Evolutionary conservation across 2,888 invertebrate genomes (phyloP), one percentile per base, ranked within the genome.

Genomic region (Petrolisthes manimaculis): DNA sequence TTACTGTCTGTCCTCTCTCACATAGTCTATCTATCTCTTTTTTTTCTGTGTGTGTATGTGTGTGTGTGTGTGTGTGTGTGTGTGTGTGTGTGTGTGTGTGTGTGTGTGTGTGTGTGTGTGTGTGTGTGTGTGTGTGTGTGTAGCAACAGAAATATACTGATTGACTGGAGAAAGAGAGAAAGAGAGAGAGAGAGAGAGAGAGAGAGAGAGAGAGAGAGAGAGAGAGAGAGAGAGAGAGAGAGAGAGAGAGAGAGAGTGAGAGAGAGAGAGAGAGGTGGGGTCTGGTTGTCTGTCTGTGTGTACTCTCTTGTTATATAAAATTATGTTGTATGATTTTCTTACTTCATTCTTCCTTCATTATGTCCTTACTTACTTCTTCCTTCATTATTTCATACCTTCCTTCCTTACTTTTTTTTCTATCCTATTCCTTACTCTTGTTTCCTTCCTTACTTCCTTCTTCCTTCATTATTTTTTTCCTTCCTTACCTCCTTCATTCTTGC

Each of bases 61-160:
- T 74, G n/a, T 74, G 74, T 74, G n/a, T 74, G 74, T 74, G n/a
- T 74, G 21, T 74, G 61, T 78, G 51, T 53, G 37, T 78, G 51
- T 78, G 37, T 78, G 37, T 12, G 53, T 53, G 18, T 78, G 6
- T 78, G 4, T 78, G 51, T 5, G 5, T 78, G 4, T 53, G 18
- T 53, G 78, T 12, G 4, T 54, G 78, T 53, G 5, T 5, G 78
- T 78, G 3, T 78, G 54, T 78, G 53, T 51, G 37, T 78, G 9
- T 78, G 53, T 21, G 9, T 78, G 53, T 53, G 3, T 78, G 78
- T 78, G 53, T 78, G 78, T 78, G 3, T 4, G 24, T 4, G 61
- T 61, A 61, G 61, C 6, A n/a, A 12, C 24, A 74, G 24, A n/a
- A 12, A n/a, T 74, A n/a, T 74, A 6, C n/a, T 18, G n/a, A 18